These are phyloP conservation scores for Proisotoma minuta DNA, from an alignment of 2,888 invertebrate species.

Conservation along the genomic window DNA sequence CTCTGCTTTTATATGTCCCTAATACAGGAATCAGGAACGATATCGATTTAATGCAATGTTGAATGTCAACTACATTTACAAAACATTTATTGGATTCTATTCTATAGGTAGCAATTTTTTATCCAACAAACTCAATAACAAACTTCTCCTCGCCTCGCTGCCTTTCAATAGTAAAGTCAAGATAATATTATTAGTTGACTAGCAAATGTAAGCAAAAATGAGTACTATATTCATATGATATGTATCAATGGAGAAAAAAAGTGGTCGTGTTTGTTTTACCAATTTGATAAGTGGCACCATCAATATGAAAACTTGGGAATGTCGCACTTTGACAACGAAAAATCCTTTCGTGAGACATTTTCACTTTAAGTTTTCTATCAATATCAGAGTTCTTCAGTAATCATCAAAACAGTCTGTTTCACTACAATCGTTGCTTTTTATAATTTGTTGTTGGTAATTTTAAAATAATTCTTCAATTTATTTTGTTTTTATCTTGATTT, in stretches of 20 bases:
- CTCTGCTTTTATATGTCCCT: no score
- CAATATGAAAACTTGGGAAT: slow-evolving; percentile 62
- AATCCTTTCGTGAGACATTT: slow-evolving; percentile 46
- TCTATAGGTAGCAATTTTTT: not conserved
- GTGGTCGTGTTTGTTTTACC: slow-evolving; percentile 57
- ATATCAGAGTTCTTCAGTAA: not conserved
- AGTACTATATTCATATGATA: no score
- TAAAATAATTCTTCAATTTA: no score
- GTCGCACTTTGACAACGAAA: slow-evolving; percentile 72
- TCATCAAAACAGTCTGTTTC: no score
- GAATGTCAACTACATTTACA: not conserved
- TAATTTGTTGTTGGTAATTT: no score
- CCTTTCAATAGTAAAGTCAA: not conserved
- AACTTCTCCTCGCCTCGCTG: not conserved
- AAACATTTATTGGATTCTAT: not conserved
- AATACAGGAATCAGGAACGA: no score
- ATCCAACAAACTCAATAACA: not conserved
- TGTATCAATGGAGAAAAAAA: not conserved
- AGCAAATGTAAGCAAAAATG: not conserved
- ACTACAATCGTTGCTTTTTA: no score
- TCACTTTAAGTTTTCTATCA: not conserved
- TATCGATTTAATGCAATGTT: not conserved
- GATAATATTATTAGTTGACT: not conserved
- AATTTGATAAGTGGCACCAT: slow-evolving; percentile 80
- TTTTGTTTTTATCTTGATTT: no score